Base-by-base conservation (phyloP, 2,113 vertebrate species). In the Anthoscopus minutus region DNA sequence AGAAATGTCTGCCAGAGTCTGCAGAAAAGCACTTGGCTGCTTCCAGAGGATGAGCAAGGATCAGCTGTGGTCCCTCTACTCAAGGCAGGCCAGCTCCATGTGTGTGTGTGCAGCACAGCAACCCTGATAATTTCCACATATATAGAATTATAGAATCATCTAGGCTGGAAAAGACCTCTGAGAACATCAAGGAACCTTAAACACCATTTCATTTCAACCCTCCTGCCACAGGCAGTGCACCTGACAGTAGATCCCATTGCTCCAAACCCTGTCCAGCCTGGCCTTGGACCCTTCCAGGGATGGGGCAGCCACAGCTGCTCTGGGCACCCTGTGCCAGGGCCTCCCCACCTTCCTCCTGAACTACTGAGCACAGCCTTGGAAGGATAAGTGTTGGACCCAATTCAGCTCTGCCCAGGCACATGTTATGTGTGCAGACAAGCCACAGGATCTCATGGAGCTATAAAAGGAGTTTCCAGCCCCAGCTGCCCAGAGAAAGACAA, bases 21-120 rank as follows among this genome's bases (percentile, higher is more conserved):
- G 2, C 23, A 47, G 83, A 47, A 81, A 38, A 88, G 13, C 25
- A 15, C 12, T 22, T 27, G 22, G 45, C 33, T 73, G 13, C 21
- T 91, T 40, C n/a, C 50, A 31, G n/a, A 10, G 22, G 22, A 72
- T 0, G 6, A 54, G 17, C 21, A 50, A 40, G 48, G 67, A 51
- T 30, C 4, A 5, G 25, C 5, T 0, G 0, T 40, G 84, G 44
- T 61, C 38, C 22, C 42, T 71, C n/a, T 20, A 3, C 47, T 33
- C 33, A 2, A 18, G 58, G 12, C 3, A 8, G 45, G 37, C 70
- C 24, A 31, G 47, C 11, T 9, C 30, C 1, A 0, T 4, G 28
- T 56, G n/a, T 31, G n/a, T 31, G 0, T 23, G 15, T 12, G 21
- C 37, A 38, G 33, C 35, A 13, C 58, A 81, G 58, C 45, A 69